Evolutionary conservation across 2,797 vertebrate genomes (phyloP), one percentile per base, ranked within the genome.

Genomic region (Astyanax mexicanus): DNA sequence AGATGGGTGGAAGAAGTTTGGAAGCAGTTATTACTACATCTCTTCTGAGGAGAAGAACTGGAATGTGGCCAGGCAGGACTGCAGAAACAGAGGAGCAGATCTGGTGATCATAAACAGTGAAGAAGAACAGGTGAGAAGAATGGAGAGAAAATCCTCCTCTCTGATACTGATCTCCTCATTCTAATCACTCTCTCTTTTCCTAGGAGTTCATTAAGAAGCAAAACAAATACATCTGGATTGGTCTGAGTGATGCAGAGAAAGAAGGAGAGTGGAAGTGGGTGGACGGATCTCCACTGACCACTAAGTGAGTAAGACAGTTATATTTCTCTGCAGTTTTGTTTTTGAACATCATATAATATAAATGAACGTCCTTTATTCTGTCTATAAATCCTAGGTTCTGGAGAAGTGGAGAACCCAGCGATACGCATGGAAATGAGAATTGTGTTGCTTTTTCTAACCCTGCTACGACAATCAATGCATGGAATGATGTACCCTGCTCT

Each of bases 231-330:
- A 7, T 23, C 13, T 74, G 72, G 72, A 42, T 74, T 44, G 72
- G 72, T 55, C 37, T 74, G 6, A 74, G 6, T 55, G 72, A 74
- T 38, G 4, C 1, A 44, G 15, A 32, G 4, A 13, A 1, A 4
- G 72, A 74, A n/a, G 61, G 37, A 0, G 11, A 2, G 11, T 74
- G 72, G 72, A 74, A 66, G 51, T 74, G 61, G 72, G 61, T 74
- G 37, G 72, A 66, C 5, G 49, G 61, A 9, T 54, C 72, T 54
- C 17, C 3, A 54, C 35, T 55, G 19, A 65, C 35, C 15, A 65
- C 58, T 54, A 11, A 10, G 47, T 74, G 29, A 65, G n/a, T n/a
- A n/a, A n/a, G n/a, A n/a, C n/a, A n/a, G n/a, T n/a, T n/a, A n/a
- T n/a, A n/a, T n/a, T n/a, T n/a, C n/a, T n/a, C n/a, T n/a, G n/a